Conservation (phyloP, 2,113 vertebrate species). For the Phainopepla nitens region DNA sequence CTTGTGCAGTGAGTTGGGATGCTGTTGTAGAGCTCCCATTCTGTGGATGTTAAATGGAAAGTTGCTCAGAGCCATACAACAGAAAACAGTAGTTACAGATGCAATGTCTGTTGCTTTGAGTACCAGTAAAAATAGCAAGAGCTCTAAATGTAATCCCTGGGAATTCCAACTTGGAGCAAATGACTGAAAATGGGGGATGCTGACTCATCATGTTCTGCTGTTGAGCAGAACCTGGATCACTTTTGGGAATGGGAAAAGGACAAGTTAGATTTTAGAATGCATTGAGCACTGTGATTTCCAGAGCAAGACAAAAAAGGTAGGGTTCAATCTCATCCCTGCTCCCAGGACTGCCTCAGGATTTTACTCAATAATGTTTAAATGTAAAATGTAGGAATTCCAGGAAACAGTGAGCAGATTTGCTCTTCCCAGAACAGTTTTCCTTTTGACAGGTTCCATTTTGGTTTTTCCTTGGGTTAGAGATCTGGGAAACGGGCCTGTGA, state of each 20-base stretch:
- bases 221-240: background rate
- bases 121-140: background rate
- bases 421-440: background rate
- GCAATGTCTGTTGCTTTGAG: background rate
- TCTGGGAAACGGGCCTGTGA: background rate
- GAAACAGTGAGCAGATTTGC: background rate
- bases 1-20: background rate
- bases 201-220: background rate
- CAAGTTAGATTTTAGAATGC: background rate
- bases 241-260: background rate
- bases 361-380: background rate
- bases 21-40: background rate
- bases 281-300: background rate
- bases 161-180: background rate
- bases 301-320: background rate
- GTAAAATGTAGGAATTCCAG: background rate
- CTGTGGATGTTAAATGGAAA: background rate
- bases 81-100: background rate
- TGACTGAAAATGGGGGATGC: background rate
- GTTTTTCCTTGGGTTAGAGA: background rate
- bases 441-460: background rate
- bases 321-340: background rate
- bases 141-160: background rate
- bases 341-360: background rate
- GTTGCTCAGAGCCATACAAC: background rate